A percentile compares a stretch with the other conserved stretches of the same genome.
phyloP scores from a whole-genome alignment of 2,797 vertebrate genomes.

The Luscinia megarhynchos region DNA sequence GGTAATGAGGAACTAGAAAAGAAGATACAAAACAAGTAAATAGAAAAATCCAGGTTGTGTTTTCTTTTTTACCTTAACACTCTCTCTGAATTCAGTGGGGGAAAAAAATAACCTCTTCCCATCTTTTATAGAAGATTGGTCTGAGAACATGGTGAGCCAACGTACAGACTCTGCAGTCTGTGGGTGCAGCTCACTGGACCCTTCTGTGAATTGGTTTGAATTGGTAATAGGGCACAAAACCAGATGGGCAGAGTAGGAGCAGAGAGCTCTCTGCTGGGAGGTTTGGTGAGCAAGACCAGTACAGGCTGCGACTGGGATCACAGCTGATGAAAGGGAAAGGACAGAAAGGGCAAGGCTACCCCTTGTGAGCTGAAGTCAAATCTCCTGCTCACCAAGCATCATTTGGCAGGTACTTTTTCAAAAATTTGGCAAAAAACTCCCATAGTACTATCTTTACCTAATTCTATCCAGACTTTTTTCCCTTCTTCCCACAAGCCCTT shows the following conservation, averaged over 20 bases:
- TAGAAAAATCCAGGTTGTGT: not conserved
- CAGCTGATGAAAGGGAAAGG: not conserved
- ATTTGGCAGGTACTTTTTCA: not conserved
- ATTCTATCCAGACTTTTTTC: not conserved
- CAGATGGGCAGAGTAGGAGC: not conserved
- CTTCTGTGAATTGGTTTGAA: not conserved
- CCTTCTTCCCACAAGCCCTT: not conserved
- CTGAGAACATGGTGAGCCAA: not conserved
- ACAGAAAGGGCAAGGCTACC: not conserved
- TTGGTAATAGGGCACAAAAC: not conserved
- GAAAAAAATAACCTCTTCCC: not conserved
- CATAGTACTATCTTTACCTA: not conserved
- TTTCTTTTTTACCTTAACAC: not conserved
- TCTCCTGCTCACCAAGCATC: not conserved
- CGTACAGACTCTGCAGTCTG: not conserved
- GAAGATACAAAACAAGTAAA: not conserved
- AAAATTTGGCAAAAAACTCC: not conserved
- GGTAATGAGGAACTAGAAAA: constrained; percentile 91
- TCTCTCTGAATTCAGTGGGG: not conserved
- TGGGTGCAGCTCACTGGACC: fast-evolving
- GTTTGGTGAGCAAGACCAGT: not conserved
- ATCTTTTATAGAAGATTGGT: not conserved
- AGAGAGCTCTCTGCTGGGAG: not conserved
- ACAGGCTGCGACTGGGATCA: not conserved
- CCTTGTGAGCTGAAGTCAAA: not conserved